Evolutionary conservation across 2,113 vertebrate genomes (phyloP), one percentile per base, ranked within the genome.

Genomic region (Neogale vison): DNA sequence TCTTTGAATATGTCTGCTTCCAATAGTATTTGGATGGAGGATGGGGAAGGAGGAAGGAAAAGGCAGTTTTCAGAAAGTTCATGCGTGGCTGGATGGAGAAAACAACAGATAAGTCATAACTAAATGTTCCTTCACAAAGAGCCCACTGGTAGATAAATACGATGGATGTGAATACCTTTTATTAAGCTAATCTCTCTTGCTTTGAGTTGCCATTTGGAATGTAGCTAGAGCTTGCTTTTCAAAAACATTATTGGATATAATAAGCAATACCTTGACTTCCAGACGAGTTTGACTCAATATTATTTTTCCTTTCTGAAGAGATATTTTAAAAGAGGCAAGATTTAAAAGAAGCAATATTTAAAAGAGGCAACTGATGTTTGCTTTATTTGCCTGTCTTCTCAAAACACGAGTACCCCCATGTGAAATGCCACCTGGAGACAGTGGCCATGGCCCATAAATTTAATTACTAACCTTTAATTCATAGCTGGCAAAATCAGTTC

Each of bases 401-500:
- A 96, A 93, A 96, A 67, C 5, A 93, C 96, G 96, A 97, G 96
- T 82, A 89, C 59, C 97, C 91, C 34, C 89, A 74, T 88, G 82
- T 97, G 95, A 98, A 98, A 97, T 87, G 92, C 82, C 97, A 98
- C 96, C 97, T 97, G 96, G 95, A 98, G 97, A 97, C 95, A 95
- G 96, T 96, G 92, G 95, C 97, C 76, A 47, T 96, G 95, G 96
- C 98, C 97, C 98, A 97, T 98, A 98, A 98, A 98, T 98, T 99
- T 99, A 99, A 99, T 99, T 98, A 99, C 98, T 98, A 99, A 98
- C 98, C 98, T 99, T 98, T 99, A 98, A 98, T 98, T 99, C 95
- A 85, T 96, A 97, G 96, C 90, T 98, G 97, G 98, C 97, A 98
- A 96, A 97, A 98, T 98, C 96, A 97, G 96, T 98, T 99, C 98